phyloP scores from a whole-genome alignment of 2,113 vertebrate genomes.

The Triplophysa rosa region DNA sequence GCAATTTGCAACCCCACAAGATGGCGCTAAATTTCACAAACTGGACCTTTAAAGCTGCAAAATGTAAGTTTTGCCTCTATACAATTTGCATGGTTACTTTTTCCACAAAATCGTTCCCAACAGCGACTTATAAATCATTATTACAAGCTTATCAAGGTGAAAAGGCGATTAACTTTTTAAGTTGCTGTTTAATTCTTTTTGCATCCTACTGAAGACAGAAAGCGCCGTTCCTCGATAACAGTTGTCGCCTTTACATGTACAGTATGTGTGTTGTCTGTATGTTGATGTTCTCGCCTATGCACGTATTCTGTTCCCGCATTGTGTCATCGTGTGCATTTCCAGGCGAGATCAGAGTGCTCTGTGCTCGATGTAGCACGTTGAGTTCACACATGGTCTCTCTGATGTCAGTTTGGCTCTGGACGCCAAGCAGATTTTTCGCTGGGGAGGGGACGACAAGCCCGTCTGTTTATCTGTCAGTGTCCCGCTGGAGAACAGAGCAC shows the following conservation, averaged over 20 bases:
- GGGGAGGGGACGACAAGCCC: constrained; percentile 64
- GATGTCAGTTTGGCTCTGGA: constrained; percentile 67
- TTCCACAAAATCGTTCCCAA: too few species aligned
- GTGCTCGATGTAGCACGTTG: constrained; percentile 48
- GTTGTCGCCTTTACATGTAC: not conserved
- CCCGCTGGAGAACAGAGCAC: constrained; percentile 26
- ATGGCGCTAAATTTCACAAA: too few species aligned
- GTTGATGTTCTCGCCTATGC: constrained; percentile 16
- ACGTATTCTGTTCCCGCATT: constrained; percentile 33
- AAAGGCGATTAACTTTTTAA: too few species aligned
- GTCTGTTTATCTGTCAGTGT: constrained; percentile 61
- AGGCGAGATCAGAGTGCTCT: constrained; percentile 36
- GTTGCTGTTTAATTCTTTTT: too few species aligned
- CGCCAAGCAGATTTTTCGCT: constrained; percentile 63
- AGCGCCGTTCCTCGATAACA: not conserved
- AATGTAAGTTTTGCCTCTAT: too few species aligned
- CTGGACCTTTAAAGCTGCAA: too few species aligned
- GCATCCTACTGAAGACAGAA: too few species aligned
- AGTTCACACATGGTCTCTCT: constrained; percentile 47
- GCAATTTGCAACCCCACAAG: too few species aligned
- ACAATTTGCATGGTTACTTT: too few species aligned
- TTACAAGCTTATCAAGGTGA: too few species aligned
- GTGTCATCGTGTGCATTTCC: constrained; percentile 43
- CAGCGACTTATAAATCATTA: too few species aligned
- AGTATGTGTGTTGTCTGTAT: not conserved